phyloP scores from a whole-genome alignment of 2,797 vertebrate genomes.

The Enteromius unitaeniatus region DNA sequence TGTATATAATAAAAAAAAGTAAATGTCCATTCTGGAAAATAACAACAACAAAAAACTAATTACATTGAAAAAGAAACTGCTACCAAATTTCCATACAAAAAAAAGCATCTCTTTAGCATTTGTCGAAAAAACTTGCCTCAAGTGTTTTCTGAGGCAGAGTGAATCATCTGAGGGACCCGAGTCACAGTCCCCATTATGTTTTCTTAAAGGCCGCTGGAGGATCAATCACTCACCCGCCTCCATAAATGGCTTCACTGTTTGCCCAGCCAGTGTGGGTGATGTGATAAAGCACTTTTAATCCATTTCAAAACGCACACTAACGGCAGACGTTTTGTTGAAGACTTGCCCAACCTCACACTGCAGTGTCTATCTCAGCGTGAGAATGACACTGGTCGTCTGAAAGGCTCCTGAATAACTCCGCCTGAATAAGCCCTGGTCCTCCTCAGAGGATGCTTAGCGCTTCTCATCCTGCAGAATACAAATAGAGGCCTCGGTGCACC shows the following conservation, averaged over 20 bases:
- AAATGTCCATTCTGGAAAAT: not conserved
- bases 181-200: constrained; percentile 47
- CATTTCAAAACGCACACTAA: constrained; percentile 46
- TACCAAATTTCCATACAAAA: not conserved
- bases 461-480: constrained; percentile 22
- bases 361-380: constrained; percentile 18
- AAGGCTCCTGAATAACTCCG: constrained; percentile 28
- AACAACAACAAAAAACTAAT: not conserved
- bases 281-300: constrained; percentile 60
- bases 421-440: constrained; percentile 29
- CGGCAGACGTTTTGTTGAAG: constrained; percentile 45
- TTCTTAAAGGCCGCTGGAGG: constrained; percentile 45
- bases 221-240: constrained; percentile 50
- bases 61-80: not conserved
- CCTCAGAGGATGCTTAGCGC: constrained; percentile 12
- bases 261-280: constrained; percentile 47
- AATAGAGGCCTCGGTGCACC: constrained; percentile 3
- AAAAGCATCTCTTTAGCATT: constrained; percentile 15
- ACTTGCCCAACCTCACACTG: constrained; percentile 14
- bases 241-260: constrained; percentile 39
- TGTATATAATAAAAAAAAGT: no score
- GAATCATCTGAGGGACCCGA: constrained; percentile 41
- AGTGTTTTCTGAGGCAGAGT: constrained; percentile 26
- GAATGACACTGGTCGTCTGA: constrained; percentile 22
- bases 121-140: constrained; percentile 27